phyloP scores from a whole-genome alignment of 2,888 invertebrate species.

The Dexiosoma caninum region DNA sequence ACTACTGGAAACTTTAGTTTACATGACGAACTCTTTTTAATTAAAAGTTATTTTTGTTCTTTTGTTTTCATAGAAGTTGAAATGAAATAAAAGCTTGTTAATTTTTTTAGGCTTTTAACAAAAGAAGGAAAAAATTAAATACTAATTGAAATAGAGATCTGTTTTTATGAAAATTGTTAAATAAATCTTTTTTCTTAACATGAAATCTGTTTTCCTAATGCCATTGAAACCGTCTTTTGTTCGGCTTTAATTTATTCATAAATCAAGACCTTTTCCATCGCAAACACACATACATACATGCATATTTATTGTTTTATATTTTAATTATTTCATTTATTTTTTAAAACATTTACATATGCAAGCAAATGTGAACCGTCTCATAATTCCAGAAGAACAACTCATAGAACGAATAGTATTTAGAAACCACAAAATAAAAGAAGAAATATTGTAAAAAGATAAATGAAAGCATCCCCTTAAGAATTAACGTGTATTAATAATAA shows the following conservation, averaged over 20 bases:
- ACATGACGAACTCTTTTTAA: no score
- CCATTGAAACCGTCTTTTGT: background rate
- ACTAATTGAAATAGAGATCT: constrained; percentile 24
- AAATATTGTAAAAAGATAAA: background rate
- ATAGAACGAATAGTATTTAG: constrained; percentile 17
- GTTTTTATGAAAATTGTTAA: background rate
- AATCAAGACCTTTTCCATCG: constrained; percentile 31
- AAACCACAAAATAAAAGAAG: constrained; percentile 30
- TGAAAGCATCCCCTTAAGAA: constrained; percentile 38
- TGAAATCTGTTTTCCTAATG: background rate
- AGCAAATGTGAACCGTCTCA: background rate
- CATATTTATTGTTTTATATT: constrained; percentile 16
- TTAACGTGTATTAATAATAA: constrained; percentile 40
- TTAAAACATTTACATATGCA: background rate
- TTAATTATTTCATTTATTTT: constrained; percentile 1
- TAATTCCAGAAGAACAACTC: constrained; percentile 12
- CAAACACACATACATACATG: no score
- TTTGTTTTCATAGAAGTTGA: background rate
- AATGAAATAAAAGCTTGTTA: no score
- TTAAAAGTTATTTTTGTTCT: no score
- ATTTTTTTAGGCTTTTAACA: no score
- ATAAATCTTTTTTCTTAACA: constrained; percentile 3
- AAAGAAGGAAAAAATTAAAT: no score
- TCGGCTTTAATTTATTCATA: constrained; percentile 8
- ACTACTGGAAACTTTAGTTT: no score